Evolutionary conservation across 1,140 invertebrate genomes (phyloP).

Genomic region (Rhagoletis zephyria): DNA sequence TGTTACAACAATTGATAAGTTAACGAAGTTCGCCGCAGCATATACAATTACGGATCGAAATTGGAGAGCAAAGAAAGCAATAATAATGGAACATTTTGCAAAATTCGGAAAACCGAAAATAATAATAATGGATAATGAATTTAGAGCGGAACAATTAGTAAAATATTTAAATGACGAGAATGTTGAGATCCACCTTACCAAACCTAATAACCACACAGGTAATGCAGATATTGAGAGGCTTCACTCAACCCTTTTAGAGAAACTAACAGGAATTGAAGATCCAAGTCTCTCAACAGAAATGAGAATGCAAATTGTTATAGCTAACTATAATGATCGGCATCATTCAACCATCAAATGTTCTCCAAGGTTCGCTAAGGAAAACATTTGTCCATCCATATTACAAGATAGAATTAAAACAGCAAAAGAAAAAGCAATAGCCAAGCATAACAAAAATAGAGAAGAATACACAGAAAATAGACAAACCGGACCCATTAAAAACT

Average conservation of each 20-base stretch:
- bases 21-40: too few species aligned
- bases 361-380: conserved; percentile 16
- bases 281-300: conserved; percentile 14
- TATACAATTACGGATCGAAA: too few species aligned
- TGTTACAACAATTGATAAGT: too few species aligned
- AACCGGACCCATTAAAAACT: conserved; percentile 8
- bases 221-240: conserved; percentile 28
- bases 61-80: too few species aligned
- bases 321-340: conserved; percentile 24
- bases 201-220: conserved; percentile 10
- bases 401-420: neutral
- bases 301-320: conserved; percentile 43
- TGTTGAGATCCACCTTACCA: conserved; percentile 1
- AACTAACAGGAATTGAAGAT: conserved; percentile 27
- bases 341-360: conserved; percentile 29
- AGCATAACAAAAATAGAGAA: conserved; percentile 9
- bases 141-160: neutral
- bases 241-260: conserved; percentile 38
- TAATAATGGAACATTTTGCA: neutral
- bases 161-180: neutral
- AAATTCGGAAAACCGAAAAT: conserved; percentile 31
- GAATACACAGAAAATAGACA: neutral
- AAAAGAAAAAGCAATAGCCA: conserved; percentile 11
- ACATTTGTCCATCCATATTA: neutral
- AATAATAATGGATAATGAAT: conserved; percentile 3